A percentile compares a stretch with the other conserved stretches of the same genome.
phyloP scores from a whole-genome alignment of 1,140 invertebrate species.

The Eriosoma lanigerum region DNA sequence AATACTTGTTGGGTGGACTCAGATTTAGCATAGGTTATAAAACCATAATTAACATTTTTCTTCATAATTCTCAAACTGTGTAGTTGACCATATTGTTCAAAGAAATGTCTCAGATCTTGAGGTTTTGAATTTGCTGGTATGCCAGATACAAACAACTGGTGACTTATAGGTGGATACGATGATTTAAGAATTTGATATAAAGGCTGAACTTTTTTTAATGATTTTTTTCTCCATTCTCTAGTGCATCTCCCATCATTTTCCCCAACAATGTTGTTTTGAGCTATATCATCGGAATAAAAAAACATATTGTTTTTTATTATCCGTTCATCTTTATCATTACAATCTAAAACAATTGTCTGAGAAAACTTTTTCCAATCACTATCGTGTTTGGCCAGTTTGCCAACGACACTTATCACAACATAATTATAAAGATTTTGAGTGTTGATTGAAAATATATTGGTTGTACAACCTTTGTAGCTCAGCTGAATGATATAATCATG shows the following conservation, averaged over 20 bases:
- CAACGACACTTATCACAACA: constrained; percentile 1
- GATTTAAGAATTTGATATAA: not conserved
- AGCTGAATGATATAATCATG: not conserved
- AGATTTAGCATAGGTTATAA: constrained; percentile 3
- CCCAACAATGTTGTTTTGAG: not conserved
- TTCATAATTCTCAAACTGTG: constrained; percentile 17
- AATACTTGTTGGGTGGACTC: not conserved
- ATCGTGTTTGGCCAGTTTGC: not conserved
- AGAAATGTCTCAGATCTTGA: constrained; percentile 11
- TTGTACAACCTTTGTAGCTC: not conserved
- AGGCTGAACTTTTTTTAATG: not conserved
- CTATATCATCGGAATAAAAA: not conserved
- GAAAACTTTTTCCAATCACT: not conserved
- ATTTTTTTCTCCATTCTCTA: not conserved
- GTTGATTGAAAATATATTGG: not conserved
- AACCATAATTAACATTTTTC: constrained; percentile 24
- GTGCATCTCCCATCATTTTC: not conserved
- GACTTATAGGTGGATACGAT: constrained; percentile 18
- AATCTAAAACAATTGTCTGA: not conserved
- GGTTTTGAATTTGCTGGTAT: not conserved
- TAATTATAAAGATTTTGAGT: not conserved
- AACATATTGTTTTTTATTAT: constrained; percentile 19
- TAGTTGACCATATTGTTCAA: constrained; percentile 13
- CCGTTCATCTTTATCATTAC: not conserved
- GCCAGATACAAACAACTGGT: constrained; percentile 19